Conservation (phyloP, 2,113 vertebrate species). For the Tamias sibiricus region DNA sequence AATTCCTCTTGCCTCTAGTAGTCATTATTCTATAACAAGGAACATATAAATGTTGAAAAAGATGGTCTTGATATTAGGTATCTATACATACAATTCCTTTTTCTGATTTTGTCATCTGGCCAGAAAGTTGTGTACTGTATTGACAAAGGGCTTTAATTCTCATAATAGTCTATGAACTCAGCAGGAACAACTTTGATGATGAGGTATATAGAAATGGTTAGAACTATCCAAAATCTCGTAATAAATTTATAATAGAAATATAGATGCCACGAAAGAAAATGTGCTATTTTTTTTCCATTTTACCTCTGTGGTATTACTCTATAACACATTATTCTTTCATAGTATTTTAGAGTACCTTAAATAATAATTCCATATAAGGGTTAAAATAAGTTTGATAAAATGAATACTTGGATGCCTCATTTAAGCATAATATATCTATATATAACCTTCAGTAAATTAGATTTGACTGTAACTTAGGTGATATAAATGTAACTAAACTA, state of each 20-base stretch:
- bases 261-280: background rate
- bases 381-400: slow-evolving; percentile 4
- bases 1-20: background rate
- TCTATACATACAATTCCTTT: background rate
- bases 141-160: background rate
- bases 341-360: background rate
- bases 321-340: background rate
- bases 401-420: background rate
- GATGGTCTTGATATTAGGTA: background rate
- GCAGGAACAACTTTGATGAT: background rate
- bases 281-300: background rate
- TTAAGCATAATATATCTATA: slow-evolving; percentile 4
- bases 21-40: background rate
- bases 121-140: background rate
- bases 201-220: background rate
- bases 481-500: slow-evolving; percentile 67
- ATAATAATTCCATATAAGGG: background rate
- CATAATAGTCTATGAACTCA: slow-evolving; percentile 2
- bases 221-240: background rate
- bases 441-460: slow-evolving; percentile 15
- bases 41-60: background rate
- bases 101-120: background rate
- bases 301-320: background rate
- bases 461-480: background rate
- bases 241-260: background rate